Percentiles rank a stretch among this genome's conserved stretches.
Conservation (phyloP, 1,140 invertebrate genomes). For the Teleogryllus occipitalis region DNA sequence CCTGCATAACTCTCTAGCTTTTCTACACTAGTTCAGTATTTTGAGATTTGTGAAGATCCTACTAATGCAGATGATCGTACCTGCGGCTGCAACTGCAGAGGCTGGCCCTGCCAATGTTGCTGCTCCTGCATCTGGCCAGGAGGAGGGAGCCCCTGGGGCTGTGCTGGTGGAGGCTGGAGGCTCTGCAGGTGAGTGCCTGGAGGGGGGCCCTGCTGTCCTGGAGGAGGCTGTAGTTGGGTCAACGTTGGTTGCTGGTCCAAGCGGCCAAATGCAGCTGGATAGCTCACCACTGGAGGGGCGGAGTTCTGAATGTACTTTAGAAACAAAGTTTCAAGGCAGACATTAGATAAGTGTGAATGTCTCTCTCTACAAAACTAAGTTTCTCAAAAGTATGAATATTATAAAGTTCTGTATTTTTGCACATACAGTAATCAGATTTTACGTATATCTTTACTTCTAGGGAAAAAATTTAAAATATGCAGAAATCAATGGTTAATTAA, state of each 20-base stretch:
- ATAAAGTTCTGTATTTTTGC: too few species aligned
- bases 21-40: too few species aligned
- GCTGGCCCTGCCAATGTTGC: slow-evolving; percentile 4
- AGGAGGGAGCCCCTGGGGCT: not conserved
- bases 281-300: not conserved
- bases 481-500: too few species aligned
- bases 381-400: too few species aligned
- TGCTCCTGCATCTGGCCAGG: slow-evolving; percentile 9
- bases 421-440: too few species aligned
- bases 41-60: not conserved
- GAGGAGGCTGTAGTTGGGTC: not conserved
- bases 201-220: slow-evolving; percentile 1
- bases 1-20: too few species aligned
- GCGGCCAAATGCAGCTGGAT: slow-evolving; percentile 13
- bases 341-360: too few species aligned
- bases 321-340: too few species aligned
- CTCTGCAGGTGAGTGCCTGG: not conserved
- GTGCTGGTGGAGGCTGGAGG: not conserved
- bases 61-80: not conserved
- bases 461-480: too few species aligned
- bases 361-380: too few species aligned
- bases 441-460: too few species aligned
- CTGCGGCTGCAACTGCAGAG: not conserved
- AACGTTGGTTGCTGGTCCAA: slow-evolving; percentile 2
- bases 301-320: slow-evolving; percentile 13